Base-by-base conservation (phyloP, 1,140 invertebrate species). In the Drosophila mauritiana region DNA sequence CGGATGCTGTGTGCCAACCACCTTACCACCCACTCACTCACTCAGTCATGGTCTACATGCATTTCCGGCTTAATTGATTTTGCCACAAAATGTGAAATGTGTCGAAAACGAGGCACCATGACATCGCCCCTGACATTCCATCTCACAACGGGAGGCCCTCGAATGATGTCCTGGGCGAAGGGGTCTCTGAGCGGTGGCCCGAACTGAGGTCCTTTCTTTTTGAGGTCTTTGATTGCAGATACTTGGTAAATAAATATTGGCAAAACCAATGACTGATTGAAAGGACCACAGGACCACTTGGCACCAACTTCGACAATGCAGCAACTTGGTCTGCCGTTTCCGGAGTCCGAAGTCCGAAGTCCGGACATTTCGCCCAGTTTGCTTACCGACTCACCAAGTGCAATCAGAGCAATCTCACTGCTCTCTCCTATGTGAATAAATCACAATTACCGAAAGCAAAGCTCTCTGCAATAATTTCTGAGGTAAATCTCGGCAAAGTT, bases 41-140 rank as follows among this genome's bases (percentile, higher is more conserved):
- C 78, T 58, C 55, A 17, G 49, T 62, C 67, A 68, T 69, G 54
- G 67, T 76, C 73, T 53, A 86, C 83, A 88, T 80, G 83, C 84
- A 83, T 89, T 88, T 88, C 84, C 84, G 84, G 76, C 80, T 88
- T 88, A 88, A 88, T 88, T 88, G 84, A 88, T 88, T 89, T 84
- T 89, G 69, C 84, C 84, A 73, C 84, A 89, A 89, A 84, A 78
- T 89, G 84, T 80, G 73, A 74, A 89, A 88, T 89, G 76, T 88
- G 83, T 74, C 83, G 75, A 83, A 77, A 77, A 88, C 79, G 74
- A 81, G 78, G 22, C 78, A 46, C 62, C 55, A n/a, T 27, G 69
- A 65, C 74, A 51, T 39, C 13, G 39, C 40, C 40, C 17, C 40
- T 42, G 20, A 25, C 36, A 49, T 12, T 27, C 43, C 45, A 22